Percentiles rank a stretch among this genome's conserved stretches.
Conservation (phyloP, 2,797 vertebrate genomes). For the Phoeniculus purpureus region DNA sequence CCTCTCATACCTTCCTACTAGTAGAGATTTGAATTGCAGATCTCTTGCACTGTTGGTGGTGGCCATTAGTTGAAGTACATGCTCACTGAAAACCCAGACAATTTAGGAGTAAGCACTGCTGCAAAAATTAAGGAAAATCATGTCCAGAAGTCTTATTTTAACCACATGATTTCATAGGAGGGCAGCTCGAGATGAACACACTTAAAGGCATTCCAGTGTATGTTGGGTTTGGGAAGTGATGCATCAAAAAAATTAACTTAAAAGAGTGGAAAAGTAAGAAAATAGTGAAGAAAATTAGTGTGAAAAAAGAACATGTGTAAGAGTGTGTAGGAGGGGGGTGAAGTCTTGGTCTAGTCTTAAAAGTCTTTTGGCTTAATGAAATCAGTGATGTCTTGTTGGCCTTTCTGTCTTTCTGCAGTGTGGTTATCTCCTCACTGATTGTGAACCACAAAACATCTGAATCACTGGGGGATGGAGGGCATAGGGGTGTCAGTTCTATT, state of each 20-base stretch:
- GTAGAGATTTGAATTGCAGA: neutral
- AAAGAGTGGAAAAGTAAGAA: neutral
- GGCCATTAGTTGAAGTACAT: neutral
- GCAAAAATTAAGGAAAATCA: neutral
- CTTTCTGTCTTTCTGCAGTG: neutral
- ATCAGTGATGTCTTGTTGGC: neutral
- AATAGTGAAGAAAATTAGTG: neutral
- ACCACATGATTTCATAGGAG: neutral
- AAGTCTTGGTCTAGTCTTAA: neutral
- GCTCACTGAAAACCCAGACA: neutral
- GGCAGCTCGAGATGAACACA: neutral
- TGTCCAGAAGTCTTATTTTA: neutral
- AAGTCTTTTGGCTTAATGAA: neutral
- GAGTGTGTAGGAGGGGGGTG: neutral
- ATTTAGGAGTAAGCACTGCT: neutral
- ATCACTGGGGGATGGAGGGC: neutral
- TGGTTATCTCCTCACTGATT: neutral
- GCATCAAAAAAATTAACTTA: neutral
- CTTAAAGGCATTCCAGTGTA: neutral
- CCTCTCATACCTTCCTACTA: neutral
- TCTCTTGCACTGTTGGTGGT: neutral
- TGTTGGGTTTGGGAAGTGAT: neutral
- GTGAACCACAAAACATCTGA: neutral
- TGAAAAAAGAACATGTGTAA: neutral
- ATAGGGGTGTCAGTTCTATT: neutral